A percentile compares a stretch with the other conserved stretches of the same genome.
These are phyloP conservation scores for Ophioninae sp. DNA, from an alignment of 2,888 invertebrate species.

Conservation along the genomic window DNA sequence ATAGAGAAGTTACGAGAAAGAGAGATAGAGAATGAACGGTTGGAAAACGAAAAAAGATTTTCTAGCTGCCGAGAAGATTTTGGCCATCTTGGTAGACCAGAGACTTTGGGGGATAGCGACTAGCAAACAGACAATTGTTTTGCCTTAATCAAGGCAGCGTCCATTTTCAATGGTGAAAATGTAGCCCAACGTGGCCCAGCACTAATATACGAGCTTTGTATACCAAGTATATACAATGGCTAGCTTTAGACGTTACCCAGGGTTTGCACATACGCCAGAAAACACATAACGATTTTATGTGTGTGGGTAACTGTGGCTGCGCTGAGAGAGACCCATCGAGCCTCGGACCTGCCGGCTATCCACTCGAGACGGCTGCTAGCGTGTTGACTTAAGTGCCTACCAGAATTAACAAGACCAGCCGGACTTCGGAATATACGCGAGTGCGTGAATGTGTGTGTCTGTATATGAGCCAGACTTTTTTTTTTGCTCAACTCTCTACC, in stretches of 20 bases:
- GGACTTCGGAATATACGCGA: conserved; percentile 41
- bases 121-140: conserved; percentile 44
- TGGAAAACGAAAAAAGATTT: neutral
- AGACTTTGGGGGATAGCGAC: conserved; percentile 7
- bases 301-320: conserved; percentile 50
- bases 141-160: conserved; percentile 18
- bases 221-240: conserved; percentile 12
- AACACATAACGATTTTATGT: conserved; percentile 24
- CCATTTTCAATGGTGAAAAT: conserved; percentile 39
- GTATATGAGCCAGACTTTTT: conserved; percentile 30
- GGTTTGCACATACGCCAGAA: conserved; percentile 30
- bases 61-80: neutral
- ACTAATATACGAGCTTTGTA: conserved; percentile 9
- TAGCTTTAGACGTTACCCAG: conserved; percentile 4
- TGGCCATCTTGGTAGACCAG: neutral
- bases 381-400: conserved; percentile 74
- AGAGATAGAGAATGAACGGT: neutral
- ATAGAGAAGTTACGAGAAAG: neutral
- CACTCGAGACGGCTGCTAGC: conserved; percentile 76
- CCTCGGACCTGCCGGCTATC: conserved; percentile 67
- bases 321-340: conserved; percentile 46
- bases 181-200: conserved; percentile 21
- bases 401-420: conserved; percentile 74
- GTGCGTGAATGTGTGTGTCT: conserved; percentile 11
- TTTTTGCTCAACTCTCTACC: conserved; percentile 52